These are phyloP conservation scores for Salvelinus alpinus DNA, from an alignment of 2,113 vertebrate genomes.

Conservation along the genomic window DNA sequence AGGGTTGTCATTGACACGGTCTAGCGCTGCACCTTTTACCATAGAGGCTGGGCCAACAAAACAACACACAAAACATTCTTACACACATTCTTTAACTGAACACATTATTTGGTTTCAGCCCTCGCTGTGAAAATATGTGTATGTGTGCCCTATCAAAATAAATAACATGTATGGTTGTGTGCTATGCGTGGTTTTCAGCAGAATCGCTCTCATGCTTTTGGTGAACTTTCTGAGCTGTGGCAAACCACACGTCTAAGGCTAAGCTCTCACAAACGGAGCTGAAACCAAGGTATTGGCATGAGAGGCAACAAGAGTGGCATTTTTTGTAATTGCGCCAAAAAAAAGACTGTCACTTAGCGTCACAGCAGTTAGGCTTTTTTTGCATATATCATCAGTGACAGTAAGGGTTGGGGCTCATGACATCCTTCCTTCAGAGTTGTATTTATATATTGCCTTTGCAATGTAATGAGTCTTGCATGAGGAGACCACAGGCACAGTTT, in stretches of 20 bases:
- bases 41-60: not conserved
- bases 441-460: no score
- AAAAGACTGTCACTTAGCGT: not conserved
- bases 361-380: not conserved
- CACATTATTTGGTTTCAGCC: not conserved
- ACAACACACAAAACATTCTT: not conserved
- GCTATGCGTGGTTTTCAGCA: not conserved
- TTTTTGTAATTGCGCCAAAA: not conserved
- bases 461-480: not conserved
- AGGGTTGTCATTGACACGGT: not conserved
- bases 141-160: not conserved
- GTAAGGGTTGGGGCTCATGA: no score
- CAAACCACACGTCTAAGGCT: not conserved
- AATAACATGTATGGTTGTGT: not conserved
- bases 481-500: not conserved
- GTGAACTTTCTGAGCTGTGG: not conserved
- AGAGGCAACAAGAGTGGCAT: not conserved
- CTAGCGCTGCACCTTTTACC: not conserved
- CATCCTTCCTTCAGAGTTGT: no score
- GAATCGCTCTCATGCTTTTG: not conserved
- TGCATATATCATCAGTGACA: no score
- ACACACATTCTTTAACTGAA: not conserved
- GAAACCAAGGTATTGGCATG: not conserved
- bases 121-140: constrained; percentile 4
- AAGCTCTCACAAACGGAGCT: not conserved